phyloP scores from a whole-genome alignment of 2,113 vertebrate species.

The Oncorhynchus mykiss region DNA sequence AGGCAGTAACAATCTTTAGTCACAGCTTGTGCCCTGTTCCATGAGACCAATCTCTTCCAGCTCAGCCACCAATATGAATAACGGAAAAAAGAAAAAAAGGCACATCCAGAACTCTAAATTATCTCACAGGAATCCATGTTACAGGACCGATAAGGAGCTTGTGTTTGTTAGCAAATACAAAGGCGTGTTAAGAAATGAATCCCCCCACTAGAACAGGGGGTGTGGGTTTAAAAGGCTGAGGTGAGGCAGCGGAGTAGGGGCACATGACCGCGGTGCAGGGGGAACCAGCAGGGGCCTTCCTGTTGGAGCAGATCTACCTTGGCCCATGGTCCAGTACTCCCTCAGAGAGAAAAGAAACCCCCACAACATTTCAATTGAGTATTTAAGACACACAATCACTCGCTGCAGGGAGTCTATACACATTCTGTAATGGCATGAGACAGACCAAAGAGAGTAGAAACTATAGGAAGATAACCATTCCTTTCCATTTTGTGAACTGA shows the following conservation, averaged over 20 bases:
- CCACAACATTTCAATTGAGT: too few relatives aligned
- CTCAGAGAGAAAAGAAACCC: too few relatives aligned
- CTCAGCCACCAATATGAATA: background rate
- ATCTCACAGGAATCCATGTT: too few relatives aligned
- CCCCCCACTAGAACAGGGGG: background rate
- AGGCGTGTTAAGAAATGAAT: constrained; percentile 5
- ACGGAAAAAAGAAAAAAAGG: fast-evolving
- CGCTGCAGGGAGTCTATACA: too few relatives aligned
- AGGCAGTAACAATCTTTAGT: too few relatives aligned
- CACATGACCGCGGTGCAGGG: constrained; percentile 16
- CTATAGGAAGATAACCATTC: too few relatives aligned
- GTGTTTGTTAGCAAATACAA: constrained; percentile 13
- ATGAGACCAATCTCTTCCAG: too few relatives aligned
- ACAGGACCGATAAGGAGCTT: background rate
- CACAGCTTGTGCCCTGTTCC: too few relatives aligned
- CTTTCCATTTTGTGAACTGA: too few relatives aligned
- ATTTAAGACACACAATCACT: too few relatives aligned
- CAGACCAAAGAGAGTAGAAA: too few relatives aligned
- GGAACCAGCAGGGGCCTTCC: constrained; percentile 41
- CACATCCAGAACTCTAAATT: background rate
- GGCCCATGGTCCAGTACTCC: constrained; percentile 19
- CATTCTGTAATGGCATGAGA: too few relatives aligned
- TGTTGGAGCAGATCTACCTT: constrained; percentile 28
- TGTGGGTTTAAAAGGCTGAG: constrained; percentile 12
- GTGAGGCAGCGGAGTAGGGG: background rate